Evolutionary conservation across 2,888 invertebrate genomes (phyloP).

Genomic region (Sacculina carcini): DNA sequence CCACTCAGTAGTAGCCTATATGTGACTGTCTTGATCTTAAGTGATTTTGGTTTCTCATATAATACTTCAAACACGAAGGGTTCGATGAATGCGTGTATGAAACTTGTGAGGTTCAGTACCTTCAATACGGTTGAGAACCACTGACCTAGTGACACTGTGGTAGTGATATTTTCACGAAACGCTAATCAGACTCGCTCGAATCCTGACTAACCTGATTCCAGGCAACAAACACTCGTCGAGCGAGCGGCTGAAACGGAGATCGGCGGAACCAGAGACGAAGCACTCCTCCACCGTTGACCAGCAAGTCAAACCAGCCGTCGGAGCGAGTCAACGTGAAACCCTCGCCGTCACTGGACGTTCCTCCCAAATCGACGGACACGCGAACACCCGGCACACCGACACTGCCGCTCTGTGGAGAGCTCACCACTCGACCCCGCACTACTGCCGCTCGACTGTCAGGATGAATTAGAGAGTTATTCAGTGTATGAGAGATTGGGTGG

Average conservation of each 20-base stretch:
- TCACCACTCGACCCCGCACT: slow-evolving; percentile 77
- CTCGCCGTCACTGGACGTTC: slow-evolving; percentile 43
- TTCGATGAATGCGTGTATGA: too few species aligned
- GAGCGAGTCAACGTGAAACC: slow-evolving; percentile 81
- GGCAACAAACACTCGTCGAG: slow-evolving; percentile 67
- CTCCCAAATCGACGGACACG: slow-evolving; percentile 67
- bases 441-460: slow-evolving; percentile 40
- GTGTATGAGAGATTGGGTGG: too few species aligned
- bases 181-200: neutral
- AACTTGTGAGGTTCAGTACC: too few species aligned
- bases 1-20: too few species aligned
- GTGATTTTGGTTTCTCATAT: too few species aligned
- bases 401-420: slow-evolving; percentile 61
- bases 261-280: slow-evolving; percentile 82
- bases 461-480: too few species aligned
- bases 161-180: too few species aligned
- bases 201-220: slow-evolving; percentile 58
- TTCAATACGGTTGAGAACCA: too few species aligned
- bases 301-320: slow-evolving; percentile 87
- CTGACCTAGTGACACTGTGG: too few species aligned
- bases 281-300: slow-evolving; percentile 97
- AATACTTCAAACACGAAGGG: too few species aligned
- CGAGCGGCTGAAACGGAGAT: slow-evolving; percentile 63
- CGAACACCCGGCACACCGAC: slow-evolving; percentile 84
- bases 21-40: too few species aligned